Evolutionary conservation across 2,888 invertebrate species (phyloP), one percentile per base, ranked within the genome.

Genomic region (Orchesellides sinensis): DNA sequence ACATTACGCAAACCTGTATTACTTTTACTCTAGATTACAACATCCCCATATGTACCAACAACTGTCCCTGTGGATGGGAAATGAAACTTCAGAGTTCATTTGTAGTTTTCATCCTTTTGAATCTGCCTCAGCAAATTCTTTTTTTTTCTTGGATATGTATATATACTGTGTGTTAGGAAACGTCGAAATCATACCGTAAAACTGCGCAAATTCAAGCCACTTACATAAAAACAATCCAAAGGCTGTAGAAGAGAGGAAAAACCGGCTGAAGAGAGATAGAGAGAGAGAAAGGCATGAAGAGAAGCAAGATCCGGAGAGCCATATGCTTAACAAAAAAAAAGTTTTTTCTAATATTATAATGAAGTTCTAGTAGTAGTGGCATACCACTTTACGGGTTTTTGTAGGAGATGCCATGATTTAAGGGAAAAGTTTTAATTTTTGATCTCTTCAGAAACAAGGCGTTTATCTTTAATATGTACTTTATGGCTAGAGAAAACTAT

Each of bases 361-460:
- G 79, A 72, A 79, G 70, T 79, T 65, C 69, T 35, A 77, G 56
- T 17, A n/a, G n/a, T n/a, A 32, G 29, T 52, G 66, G 23, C 47
- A 52, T 19, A 68, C 78, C 69, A 78, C 68, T 77, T 61, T 40
- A 78, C 35, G 32, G 25, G 17, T 54, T 65, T 65, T 47, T 49
- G 25, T 3, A n/a, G 32, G 49, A 70, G 65, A 79, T 73, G 56
- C 45, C 59, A 74, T 81, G 81, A 81, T 81, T 81, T 81, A 81
- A 73, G 74, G 61, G 81, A 74, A 81, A 81, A 81, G 73, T 81
- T 81, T 81, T 81, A 81, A 81, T 81, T 74, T 81, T 73, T 81
- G 81, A 81, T 81, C 74, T 81, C 69, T 69, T 74, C 81, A 68
- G 81, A 81, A 73, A 74, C 73, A 81, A 81, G 49, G 66, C 73